These are phyloP conservation scores for Heterodera carotae DNA, from an alignment of 1,140 invertebrate genomes.

Conservation along the genomic window DNA sequence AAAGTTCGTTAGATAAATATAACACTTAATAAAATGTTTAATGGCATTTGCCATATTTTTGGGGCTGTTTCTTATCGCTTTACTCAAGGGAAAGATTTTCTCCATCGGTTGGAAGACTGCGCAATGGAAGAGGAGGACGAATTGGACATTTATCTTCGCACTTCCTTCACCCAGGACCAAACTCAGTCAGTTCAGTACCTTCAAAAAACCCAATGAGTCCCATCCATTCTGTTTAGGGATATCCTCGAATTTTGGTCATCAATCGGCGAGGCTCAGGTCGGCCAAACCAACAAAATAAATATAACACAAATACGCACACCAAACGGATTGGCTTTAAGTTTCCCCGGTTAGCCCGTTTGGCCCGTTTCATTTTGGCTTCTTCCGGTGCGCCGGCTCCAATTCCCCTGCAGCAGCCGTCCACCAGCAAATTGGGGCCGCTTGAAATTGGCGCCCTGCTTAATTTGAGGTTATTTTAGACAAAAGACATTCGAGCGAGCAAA, in stretches of 20 bases:
- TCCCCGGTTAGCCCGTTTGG: conserved; percentile 37
- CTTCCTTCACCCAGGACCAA: conserved; percentile 37
- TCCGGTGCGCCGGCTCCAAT: conserved; percentile 38
- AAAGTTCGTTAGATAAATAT: conserved; percentile 3
- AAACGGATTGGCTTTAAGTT: conserved; percentile 5
- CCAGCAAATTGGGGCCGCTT: conserved; percentile 15
- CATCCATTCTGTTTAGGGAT: conserved; percentile 38
- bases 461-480: conserved; percentile 33
- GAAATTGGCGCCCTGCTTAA: conserved; percentile 50
- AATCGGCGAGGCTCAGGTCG: conserved; percentile 39
- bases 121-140: conserved; percentile 50
- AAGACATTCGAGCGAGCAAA: background rate
- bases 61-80: too few species aligned
- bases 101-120: conserved; percentile 47
- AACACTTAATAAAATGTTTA: too few species aligned
- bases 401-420: conserved; percentile 31
- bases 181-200: conserved; percentile 29
- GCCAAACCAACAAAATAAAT: background rate
- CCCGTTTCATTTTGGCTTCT: conserved; percentile 44
- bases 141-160: conserved; percentile 44
- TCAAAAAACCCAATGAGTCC: background rate
- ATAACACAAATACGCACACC: background rate
- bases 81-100: conserved; percentile 50
- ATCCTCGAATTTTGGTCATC: conserved; percentile 52
- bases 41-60: too few species aligned